These are phyloP conservation scores for Chionis minor DNA, from an alignment of 2,113 vertebrate species.

Conservation along the genomic window DNA sequence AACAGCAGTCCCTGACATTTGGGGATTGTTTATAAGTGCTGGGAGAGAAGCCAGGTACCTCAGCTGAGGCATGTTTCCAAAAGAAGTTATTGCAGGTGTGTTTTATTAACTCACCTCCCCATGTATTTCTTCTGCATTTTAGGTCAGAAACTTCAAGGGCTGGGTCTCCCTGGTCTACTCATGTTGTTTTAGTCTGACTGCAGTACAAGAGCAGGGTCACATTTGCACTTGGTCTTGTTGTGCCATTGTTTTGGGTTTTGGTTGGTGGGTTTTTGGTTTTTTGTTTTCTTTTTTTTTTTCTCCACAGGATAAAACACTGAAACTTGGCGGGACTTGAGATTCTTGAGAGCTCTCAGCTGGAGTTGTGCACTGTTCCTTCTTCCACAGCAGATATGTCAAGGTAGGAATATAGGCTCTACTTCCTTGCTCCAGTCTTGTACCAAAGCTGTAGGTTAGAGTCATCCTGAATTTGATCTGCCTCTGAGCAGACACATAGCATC, in stretches of 20 bases:
- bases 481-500: background rate
- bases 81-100: slow-evolving; percentile 46
- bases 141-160: background rate
- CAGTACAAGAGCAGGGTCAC: background rate
- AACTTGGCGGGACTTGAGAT: background rate
- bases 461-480: background rate
- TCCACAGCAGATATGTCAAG: background rate
- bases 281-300: background rate
- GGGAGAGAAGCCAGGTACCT: slow-evolving; percentile 35
- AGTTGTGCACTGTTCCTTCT: background rate
- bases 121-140: background rate
- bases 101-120: slow-evolving; percentile 32
- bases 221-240: background rate
- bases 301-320: background rate
- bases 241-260: background rate
- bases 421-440: background rate
- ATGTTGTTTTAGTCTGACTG: background rate
- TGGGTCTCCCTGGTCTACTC: background rate
- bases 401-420: background rate
- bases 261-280: background rate
- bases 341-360: background rate
- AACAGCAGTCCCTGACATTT: background rate
- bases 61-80: slow-evolving; percentile 24
- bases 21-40: background rate
- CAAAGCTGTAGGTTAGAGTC: background rate